These are phyloP conservation scores for Coptodon bakossiorum DNA, from an alignment of 2,113 vertebrate genomes.

Conservation along the genomic window DNA sequence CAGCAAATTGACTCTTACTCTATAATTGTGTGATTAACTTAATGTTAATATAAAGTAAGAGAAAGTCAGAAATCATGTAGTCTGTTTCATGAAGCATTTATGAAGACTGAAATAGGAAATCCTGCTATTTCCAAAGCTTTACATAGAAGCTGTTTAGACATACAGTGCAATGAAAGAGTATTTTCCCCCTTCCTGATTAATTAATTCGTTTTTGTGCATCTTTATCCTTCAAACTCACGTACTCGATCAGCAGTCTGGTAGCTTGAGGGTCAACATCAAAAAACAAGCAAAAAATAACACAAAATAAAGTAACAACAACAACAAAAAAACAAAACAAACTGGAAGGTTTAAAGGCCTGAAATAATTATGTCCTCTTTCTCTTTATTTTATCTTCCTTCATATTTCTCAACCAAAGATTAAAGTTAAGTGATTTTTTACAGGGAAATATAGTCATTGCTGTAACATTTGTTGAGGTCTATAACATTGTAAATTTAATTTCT, in stretches of 20 bases:
- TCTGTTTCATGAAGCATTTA: not conserved
- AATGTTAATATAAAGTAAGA: not conserved
- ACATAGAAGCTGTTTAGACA: not conserved
- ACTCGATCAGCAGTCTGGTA: not conserved
- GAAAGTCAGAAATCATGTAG: not conserved
- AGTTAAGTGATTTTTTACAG: not conserved
- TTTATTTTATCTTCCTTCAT: not conserved
- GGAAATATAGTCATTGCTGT: not conserved
- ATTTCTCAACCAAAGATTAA: not conserved
- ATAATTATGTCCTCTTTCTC: not conserved
- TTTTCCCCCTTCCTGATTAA: not conserved
- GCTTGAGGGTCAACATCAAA: not conserved
- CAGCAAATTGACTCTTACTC: not conserved
- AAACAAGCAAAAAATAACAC: not conserved
- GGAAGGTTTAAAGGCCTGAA: not conserved
- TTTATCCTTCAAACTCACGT: not conserved
- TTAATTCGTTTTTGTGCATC: accelerated
- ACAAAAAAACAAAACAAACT: not conserved
- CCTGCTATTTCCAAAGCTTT: not conserved
- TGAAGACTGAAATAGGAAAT: not conserved
- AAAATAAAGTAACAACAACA: not conserved
- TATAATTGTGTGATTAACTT: not conserved
- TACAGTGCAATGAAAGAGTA: not conserved
- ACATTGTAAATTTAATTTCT: not conserved
- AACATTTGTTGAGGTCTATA: not conserved